A percentile compares a stretch with the other conserved stretches of the same genome.
These are phyloP conservation scores for Perca flavescens DNA, from an alignment of 2,113 vertebrate species.

Conservation along the genomic window DNA sequence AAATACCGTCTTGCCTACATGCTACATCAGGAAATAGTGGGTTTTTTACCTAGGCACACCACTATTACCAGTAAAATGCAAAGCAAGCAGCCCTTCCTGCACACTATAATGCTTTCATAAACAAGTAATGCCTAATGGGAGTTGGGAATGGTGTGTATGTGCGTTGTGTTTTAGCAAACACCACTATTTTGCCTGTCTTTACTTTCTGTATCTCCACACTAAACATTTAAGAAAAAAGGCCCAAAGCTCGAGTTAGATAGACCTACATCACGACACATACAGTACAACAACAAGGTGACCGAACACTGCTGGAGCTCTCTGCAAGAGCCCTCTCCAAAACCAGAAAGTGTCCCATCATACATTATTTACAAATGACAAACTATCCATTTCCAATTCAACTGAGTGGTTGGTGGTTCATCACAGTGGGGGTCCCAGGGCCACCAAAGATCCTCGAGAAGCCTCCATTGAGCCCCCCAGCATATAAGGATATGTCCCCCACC, in stretches of 20 bases:
- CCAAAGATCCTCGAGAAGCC: neutral
- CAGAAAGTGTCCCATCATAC: slow-evolving; percentile 35
- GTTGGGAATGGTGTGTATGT: neutral
- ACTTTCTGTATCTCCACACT: slow-evolving; percentile 18
- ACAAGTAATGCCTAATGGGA: slow-evolving; percentile 1
- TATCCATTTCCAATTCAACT: slow-evolving; percentile 59
- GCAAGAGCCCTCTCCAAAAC: neutral
- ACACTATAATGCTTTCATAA: neutral
- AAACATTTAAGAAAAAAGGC: slow-evolving; percentile 6
- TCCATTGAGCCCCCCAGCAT: neutral
- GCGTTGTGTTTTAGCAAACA: slow-evolving; percentile 65
- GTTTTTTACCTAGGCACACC: neutral
- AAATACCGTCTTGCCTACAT: neutral
- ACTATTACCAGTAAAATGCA: slow-evolving; percentile 17
- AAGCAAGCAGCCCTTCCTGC: slow-evolving; percentile 7
- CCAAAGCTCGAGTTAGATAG: neutral
- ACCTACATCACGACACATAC: slow-evolving; percentile 9
- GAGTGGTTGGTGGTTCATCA: slow-evolving; percentile 17
- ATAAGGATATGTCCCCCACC: neutral
- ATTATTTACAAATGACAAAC: slow-evolving; percentile 65
- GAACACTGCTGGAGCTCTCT: slow-evolving; percentile 8
- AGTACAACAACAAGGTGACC: slow-evolving; percentile 40
- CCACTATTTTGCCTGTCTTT: slow-evolving; percentile 54
- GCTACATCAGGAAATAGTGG: neutral
- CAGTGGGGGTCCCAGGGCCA: neutral